phyloP scores from a whole-genome alignment of 2,797 vertebrate genomes.

The Parambassis ranga region DNA sequence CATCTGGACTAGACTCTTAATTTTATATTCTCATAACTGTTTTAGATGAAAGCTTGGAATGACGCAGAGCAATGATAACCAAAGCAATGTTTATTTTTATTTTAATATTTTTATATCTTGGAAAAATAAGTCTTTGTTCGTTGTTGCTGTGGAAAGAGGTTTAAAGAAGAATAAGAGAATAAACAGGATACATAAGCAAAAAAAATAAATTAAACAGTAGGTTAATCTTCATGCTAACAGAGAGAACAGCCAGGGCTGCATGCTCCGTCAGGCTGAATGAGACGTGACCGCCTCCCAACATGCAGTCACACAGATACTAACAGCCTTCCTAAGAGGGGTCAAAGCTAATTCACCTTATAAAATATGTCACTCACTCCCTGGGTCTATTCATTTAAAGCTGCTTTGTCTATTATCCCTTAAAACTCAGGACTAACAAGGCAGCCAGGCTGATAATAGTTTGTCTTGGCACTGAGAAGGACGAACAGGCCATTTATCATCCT shows the following conservation, averaged over 20 bases:
- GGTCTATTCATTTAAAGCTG: background rate
- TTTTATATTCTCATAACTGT: too few species aligned
- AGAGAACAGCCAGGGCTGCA: constrained; percentile 41
- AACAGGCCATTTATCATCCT: constrained; percentile 19
- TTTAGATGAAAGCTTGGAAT: too few species aligned
- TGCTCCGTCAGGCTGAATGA: constrained; percentile 33
- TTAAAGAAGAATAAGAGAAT: background rate
- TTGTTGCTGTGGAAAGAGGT: too few species aligned
- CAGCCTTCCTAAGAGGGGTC: constrained; percentile 7
- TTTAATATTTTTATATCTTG: too few species aligned
- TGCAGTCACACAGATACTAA: constrained; percentile 36
- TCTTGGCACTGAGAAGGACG: background rate
- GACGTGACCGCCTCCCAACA: constrained; percentile 25
- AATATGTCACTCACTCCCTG: constrained; percentile 22
- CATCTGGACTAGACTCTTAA: too few species aligned
- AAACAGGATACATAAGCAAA: background rate
- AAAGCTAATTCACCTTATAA: constrained; percentile 6
- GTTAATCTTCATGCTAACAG: constrained; percentile 12
- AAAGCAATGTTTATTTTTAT: too few species aligned
- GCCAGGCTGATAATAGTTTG: background rate
- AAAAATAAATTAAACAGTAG: background rate
- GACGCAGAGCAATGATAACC: too few species aligned
- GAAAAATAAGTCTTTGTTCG: too few species aligned
- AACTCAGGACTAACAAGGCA: background rate
- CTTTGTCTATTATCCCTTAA: constrained; percentile 10